Percentiles rank a stretch among this genome's conserved stretches.
These are phyloP conservation scores for Corythornis vintsioides DNA, from an alignment of 2,113 vertebrate genomes.

Conservation along the genomic window DNA sequence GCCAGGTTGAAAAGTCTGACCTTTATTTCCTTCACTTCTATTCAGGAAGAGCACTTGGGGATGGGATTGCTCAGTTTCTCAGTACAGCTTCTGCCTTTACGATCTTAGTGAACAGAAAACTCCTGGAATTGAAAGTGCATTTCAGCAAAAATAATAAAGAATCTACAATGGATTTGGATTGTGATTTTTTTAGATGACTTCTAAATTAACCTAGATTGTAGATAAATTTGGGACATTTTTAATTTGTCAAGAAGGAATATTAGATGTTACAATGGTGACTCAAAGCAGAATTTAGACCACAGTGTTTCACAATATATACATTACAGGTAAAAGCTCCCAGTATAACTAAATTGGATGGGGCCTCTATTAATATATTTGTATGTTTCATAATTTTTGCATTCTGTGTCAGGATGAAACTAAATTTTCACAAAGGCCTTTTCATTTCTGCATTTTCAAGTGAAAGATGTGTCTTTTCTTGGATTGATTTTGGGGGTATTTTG, in stretches of 20 bases:
- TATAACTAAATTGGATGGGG: not conserved
- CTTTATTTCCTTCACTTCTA: not conserved
- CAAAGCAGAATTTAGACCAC: not conserved
- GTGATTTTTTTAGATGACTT: not conserved
- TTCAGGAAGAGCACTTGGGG: not conserved
- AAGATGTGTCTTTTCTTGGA: not conserved
- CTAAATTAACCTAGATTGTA: not conserved
- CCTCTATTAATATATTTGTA: not conserved
- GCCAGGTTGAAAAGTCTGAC: not conserved
- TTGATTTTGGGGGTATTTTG: not conserved
- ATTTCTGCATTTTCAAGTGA: not conserved
- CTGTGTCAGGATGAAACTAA: not conserved
- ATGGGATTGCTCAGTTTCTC: not conserved
- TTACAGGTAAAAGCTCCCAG: not conserved
- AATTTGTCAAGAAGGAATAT: not conserved
- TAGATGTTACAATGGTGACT: not conserved
- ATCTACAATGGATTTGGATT: not conserved
- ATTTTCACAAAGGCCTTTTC: not conserved
- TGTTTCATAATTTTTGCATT: not conserved
- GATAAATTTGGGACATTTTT: not conserved
- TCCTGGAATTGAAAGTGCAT: not conserved
- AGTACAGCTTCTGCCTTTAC: not conserved
- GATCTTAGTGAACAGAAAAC: not conserved
- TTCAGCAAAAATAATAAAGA: not conserved
- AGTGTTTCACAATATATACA: accelerated